phyloP scores from a whole-genome alignment of 2,113 vertebrate genomes.

The Pleuronectes platessa region DNA sequence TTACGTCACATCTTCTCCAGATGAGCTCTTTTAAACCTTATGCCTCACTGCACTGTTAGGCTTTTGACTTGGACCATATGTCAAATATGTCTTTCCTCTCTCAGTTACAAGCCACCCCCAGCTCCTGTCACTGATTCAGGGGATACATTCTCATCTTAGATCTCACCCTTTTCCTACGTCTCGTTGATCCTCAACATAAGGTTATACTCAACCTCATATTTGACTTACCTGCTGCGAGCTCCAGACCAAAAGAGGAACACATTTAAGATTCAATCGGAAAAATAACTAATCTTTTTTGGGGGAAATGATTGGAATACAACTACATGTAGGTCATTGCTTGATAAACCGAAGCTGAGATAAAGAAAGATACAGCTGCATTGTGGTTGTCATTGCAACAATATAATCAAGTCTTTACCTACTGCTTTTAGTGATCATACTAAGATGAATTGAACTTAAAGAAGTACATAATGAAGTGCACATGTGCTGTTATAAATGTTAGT shows the following conservation, averaged over 20 bases:
- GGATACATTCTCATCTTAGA: background rate
- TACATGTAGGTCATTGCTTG: conserved; percentile 44
- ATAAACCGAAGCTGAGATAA: background rate
- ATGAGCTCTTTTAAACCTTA: background rate
- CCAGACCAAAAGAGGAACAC: conserved; percentile 9
- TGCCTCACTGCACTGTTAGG: background rate
- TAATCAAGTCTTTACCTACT: background rate
- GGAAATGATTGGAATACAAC: background rate
- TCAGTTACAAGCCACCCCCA: background rate
- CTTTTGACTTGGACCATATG: background rate
- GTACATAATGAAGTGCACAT: background rate
- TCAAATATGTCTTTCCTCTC: conserved; percentile 4
- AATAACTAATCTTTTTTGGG: background rate
- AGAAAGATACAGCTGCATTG: background rate
- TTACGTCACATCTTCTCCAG: background rate
- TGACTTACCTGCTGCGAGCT: conserved; percentile 12
- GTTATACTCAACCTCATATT: conserved; percentile 9
- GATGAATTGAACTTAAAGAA: background rate
- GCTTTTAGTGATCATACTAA: background rate
- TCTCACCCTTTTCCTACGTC: background rate
- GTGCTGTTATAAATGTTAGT: background rate
- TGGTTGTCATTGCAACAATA: background rate
- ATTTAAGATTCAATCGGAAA: conserved; percentile 4
- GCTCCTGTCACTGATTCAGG: background rate
- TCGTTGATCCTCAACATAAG: background rate